Percentiles rank a stretch among this genome's conserved stretches.
Evolutionary conservation across 2,797 vertebrate species (phyloP).

Genomic region (Melanotaenia maccullochi): DNA sequence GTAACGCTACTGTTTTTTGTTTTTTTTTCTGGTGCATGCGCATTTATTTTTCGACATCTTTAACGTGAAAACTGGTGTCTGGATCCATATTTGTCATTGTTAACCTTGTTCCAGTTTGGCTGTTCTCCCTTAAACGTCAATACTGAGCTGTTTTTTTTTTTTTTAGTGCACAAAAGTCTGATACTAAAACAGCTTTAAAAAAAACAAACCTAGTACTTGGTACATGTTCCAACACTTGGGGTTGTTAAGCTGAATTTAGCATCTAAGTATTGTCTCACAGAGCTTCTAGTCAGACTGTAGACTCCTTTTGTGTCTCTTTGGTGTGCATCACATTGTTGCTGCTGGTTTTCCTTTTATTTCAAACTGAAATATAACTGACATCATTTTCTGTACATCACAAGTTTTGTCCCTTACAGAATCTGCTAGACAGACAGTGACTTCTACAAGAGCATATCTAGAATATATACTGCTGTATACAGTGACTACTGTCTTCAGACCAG

Average conservation of each 20-base stretch:
- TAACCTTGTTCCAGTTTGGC: background rate
- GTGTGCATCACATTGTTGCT: constrained; percentile 4
- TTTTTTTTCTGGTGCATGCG: background rate
- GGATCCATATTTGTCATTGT: background rate
- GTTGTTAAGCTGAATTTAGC: background rate
- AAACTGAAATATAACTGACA: constrained; percentile 22
- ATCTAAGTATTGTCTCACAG: background rate
- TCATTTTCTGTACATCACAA: constrained; percentile 20
- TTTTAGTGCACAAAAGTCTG: background rate
- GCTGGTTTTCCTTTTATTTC: constrained; percentile 9
- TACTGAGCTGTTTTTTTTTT: background rate
- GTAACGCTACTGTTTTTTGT: background rate
- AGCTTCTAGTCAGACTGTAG: background rate
- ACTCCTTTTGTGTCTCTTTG: constrained; percentile 13
- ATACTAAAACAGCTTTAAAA: background rate
- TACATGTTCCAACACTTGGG: background rate
- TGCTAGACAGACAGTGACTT: constrained; percentile 14
- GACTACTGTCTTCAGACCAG: constrained; percentile 19
- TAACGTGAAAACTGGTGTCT: background rate
- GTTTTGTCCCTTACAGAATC: constrained; percentile 11
- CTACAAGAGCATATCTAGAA: constrained; percentile 25
- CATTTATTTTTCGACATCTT: background rate
- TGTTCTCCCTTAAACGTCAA: background rate
- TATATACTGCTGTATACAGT: constrained; percentile 2
- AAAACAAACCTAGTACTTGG: background rate